Base-by-base conservation (phyloP, 2,797 vertebrate species). In the Micromesistius poutassou region DNA sequence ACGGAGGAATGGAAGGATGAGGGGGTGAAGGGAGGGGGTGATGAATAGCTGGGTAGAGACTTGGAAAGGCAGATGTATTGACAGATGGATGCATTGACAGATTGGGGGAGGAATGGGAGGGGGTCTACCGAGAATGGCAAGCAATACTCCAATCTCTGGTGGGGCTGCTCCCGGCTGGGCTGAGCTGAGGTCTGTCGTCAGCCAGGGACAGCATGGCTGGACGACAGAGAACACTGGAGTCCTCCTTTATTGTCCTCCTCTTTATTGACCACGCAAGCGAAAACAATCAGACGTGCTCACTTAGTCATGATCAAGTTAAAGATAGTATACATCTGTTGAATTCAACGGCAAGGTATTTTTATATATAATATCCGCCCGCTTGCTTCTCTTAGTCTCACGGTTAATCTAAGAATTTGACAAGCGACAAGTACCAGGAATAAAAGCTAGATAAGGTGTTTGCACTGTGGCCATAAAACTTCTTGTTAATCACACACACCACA, bases 401-500 rank as follows among this genome's bases (percentile, higher is more conserved):
- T 50, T 50, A 22, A 50, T 50, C 46, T 50, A 13, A 2, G 14
- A 50, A 50, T 19, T 50, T 19, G 46, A 50, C 13, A 62, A 50
- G 42, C 2, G 19, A 62, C 50, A 62, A 62, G 50, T n/a, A 62
- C 50, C 22, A 22, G 50, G 7, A 62, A 62, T 62, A 62, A 62
- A n/a, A 62, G 19, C 1, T n/a, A 76, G 78, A 76, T 79, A 79
- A 78, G 50, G 81, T 83, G 74, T 78, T 78, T 84, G 73, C 76
- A 81, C 50, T 0, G 31, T 62, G 79, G 87, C 91, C 85, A 80
- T 79, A 81, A 78, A 81, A 79, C 82, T 83, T 71, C 36, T 73
- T 80, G 80, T 85, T 92, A 87, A 91, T 90, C 90, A 89, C 74
- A 73, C 81, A 76, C 82, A 81, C 36, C 79, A 80, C 81, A 82